Base-by-base conservation (phyloP, 2,888 invertebrate genomes). In the Melinopterus prodromus region DNA sequence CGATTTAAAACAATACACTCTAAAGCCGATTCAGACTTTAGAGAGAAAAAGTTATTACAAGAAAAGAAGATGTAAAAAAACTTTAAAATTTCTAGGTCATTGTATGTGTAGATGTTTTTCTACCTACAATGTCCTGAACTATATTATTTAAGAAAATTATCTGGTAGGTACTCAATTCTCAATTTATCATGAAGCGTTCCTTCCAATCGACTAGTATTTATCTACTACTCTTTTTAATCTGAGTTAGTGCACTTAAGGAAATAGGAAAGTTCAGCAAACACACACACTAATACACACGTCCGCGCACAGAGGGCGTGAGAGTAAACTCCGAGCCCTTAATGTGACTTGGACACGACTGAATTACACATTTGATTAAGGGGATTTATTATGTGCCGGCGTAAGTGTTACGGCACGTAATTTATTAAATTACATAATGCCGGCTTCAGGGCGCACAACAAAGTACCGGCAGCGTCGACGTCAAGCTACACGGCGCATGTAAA, bases 341-440 rank as follows among this genome's bases (percentile, higher is more conserved):
- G 53, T 4, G 53, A 53, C 53, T 53, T 53, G 53, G 53, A 53
- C 53, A 53, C 53, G 53, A 53, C 53, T 53, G 53, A 53, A 53
- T 53, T 53, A 53, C 53, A 53, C 53, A 53, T 53, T 53, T 53
- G 53, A 53, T 53, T 53, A 53, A 53, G 53, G 7, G 12, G 53
- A 53, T 53, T 53, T 53, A 53, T 53, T 53, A 53, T 53, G 12
- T 12, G 53, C 1, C 9, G 1, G 53, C 53, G 53, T 53, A 53
- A 53, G 53, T 53, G 53, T 53, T 53, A 53, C 53, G 53, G 53
- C 53, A 53, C 53, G 53, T 53, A 53, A 53, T 53, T 53, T 53
- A 53, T 53, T 53, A 53, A 53, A 53, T 53, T 53, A 53, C 53
- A 53, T 53, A 53, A 53, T 53, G 53, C 53, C 53, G 53, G 53